phyloP scores from a whole-genome alignment of 2,113 vertebrate species.

The Perca schrenkii region DNA sequence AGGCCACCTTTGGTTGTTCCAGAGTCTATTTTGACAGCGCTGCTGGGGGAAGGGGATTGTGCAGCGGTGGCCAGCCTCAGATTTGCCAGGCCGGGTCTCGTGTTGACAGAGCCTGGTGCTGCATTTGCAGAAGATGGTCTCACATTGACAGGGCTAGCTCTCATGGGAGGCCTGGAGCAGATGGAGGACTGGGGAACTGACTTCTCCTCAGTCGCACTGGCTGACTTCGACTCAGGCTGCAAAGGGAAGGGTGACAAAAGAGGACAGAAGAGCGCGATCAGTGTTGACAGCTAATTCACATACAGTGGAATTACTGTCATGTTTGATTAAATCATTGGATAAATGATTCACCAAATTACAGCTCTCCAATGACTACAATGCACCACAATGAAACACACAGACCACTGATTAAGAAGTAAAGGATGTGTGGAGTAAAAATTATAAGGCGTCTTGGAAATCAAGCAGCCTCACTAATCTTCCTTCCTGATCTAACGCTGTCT shows the following conservation, averaged over 20 bases:
- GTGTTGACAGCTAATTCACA: conserved; percentile 71
- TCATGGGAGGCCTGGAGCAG: conserved; percentile 72
- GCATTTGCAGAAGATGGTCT: conserved; percentile 56
- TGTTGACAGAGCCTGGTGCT: conserved; percentile 59
- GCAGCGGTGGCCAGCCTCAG: conserved; percentile 36
- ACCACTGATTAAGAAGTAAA: conserved; percentile 70
- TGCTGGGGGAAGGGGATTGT: conserved; percentile 6
- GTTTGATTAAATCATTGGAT: conserved; percentile 67
- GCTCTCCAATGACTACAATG: conserved; percentile 40
- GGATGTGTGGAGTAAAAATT: conserved; percentile 61
- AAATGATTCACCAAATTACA: conserved; percentile 67
- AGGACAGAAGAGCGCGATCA: conserved; percentile 47
- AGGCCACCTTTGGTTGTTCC: conserved; percentile 52
- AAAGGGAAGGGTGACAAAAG: conserved; percentile 53
- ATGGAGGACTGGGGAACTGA: conserved; percentile 58
- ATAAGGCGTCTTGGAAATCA: conserved; percentile 73
- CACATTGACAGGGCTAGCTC: conserved; percentile 52
- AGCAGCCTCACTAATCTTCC: conserved; percentile 66
- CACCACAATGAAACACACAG: conserved; percentile 53
- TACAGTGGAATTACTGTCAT: conserved; percentile 68
- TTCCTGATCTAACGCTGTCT: conserved; percentile 68
- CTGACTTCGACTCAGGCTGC: conserved; percentile 64
- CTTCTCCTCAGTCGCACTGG: conserved; percentile 49
- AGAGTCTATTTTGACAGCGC: conserved; percentile 47
- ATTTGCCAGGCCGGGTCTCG: conserved; percentile 27